phyloP scores from a whole-genome alignment of 53 echinoderm and acorn worm species.

The Actinopyga echinites region DNA sequence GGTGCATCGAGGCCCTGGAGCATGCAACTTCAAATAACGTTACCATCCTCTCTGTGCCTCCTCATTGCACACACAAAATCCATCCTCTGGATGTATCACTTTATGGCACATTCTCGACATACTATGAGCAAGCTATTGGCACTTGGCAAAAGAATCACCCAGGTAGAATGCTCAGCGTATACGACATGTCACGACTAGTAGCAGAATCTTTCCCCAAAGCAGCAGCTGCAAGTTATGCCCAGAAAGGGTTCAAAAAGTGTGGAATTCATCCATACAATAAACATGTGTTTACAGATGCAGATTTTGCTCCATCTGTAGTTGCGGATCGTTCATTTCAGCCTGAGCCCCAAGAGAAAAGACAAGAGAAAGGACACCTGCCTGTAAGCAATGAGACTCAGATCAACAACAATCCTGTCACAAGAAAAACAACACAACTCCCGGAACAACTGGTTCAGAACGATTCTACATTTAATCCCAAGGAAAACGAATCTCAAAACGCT shows the following conservation, averaged over 20 bases:
- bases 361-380: too few relatives aligned
- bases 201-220: neutral
- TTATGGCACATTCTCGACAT: neutral
- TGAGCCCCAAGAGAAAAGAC: too few relatives aligned
- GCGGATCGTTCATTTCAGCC: neutral
- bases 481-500: too few relatives aligned
- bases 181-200: neutral
- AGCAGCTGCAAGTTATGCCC: neutral
- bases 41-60: neutral
- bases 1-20: neutral
- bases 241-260: neutral
- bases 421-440: too few relatives aligned
- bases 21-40: neutral
- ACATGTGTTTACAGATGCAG: neutral
- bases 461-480: too few relatives aligned
- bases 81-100: neutral
- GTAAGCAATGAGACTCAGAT: too few relatives aligned
- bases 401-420: too few relatives aligned
- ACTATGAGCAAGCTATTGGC: neutral
- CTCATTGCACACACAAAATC: neutral
- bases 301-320: constrained; percentile 6
- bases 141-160: neutral
- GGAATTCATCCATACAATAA: neutral
- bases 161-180: neutral
- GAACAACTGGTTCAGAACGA: too few relatives aligned